phyloP scores from a whole-genome alignment of 1,140 invertebrate genomes.

The Drosophila arawakana region DNA sequence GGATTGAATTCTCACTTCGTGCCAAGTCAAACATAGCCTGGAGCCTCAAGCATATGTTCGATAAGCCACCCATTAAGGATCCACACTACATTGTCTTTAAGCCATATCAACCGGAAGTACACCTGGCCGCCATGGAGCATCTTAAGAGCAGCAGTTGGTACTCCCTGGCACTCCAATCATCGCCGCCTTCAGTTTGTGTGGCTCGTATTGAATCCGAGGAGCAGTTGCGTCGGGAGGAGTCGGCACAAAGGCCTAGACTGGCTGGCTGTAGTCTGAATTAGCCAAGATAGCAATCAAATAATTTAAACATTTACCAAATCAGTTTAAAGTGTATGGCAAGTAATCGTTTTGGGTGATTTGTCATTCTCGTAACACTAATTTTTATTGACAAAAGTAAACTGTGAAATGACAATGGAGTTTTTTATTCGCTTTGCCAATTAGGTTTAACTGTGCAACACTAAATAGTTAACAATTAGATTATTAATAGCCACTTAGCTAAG shows the following conservation, averaged over 20 bases:
- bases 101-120: slow-evolving; percentile 89
- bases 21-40: slow-evolving; percentile 88
- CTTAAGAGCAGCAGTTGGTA: slow-evolving; percentile 51
- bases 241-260: neutral
- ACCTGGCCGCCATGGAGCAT: slow-evolving; percentile 86
- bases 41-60: slow-evolving; percentile 91
- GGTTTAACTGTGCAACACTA: neutral
- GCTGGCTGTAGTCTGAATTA: slow-evolving; percentile 7
- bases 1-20: slow-evolving; percentile 88
- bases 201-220: slow-evolving; percentile 47
- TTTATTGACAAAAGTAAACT: neutral
- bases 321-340: neutral
- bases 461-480: slow-evolving; percentile 23
- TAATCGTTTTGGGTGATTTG: slow-evolving; percentile 8
- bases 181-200: slow-evolving; percentile 38
- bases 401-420: slow-evolving; percentile 1
- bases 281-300: neutral
- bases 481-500: slow-evolving; percentile 1
- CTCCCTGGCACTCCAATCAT: neutral
- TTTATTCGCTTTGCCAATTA: no score
- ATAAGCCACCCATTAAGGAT: slow-evolving; percentile 91
- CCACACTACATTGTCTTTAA: slow-evolving; percentile 94
- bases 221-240: slow-evolving; percentile 36
- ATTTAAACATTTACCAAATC: neutral
- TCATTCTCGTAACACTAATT: neutral